These are phyloP conservation scores for Tenthredo distinguenda DNA, from an alignment of 2,888 invertebrate species.

Conservation along the genomic window DNA sequence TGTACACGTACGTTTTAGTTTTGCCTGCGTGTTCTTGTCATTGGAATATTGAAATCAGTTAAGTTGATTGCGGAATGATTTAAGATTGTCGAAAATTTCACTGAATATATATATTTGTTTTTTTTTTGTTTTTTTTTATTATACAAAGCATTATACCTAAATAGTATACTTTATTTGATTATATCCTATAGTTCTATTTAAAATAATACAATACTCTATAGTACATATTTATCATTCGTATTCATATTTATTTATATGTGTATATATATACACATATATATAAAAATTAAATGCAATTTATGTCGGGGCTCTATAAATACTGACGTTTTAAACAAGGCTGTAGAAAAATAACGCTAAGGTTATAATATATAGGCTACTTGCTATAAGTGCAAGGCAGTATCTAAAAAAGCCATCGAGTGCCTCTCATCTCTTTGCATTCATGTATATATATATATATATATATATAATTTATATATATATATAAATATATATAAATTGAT, in stretches of 20 bases:
- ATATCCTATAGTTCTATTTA: constrained; percentile 53
- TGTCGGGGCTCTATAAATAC: constrained; percentile 63
- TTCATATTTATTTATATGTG: constrained; percentile 44
- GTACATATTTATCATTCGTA: constrained; percentile 23
- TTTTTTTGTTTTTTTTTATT: constrained; percentile 74
- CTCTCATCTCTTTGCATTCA: not conserved
- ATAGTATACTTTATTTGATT: constrained; percentile 69
- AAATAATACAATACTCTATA: constrained; percentile 50
- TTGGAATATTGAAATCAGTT: not conserved
- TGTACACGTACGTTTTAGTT: not conserved
- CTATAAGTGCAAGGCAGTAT: constrained; percentile 58
- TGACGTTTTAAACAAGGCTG: constrained; percentile 69
- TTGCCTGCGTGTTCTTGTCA: not conserved
- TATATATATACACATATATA: constrained; percentile 20
- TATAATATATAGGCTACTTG: constrained; percentile 55
- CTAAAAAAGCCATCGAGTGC: constrained; percentile 50
- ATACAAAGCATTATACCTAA: constrained; percentile 78
- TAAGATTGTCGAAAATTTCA: not conserved
- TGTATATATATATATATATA: constrained; percentile 54
- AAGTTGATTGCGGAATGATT: not conserved
- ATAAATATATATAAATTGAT: constrained; percentile 36
- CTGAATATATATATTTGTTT: constrained; percentile 59
- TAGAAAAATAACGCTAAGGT: constrained; percentile 76
- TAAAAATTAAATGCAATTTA: not conserved
- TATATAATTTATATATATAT: constrained; percentile 2